A percentile compares a stretch with the other conserved stretches of the same genome.
Conservation (phyloP, 2,113 vertebrate genomes). For the Corythoichthys haematopterus region DNA sequence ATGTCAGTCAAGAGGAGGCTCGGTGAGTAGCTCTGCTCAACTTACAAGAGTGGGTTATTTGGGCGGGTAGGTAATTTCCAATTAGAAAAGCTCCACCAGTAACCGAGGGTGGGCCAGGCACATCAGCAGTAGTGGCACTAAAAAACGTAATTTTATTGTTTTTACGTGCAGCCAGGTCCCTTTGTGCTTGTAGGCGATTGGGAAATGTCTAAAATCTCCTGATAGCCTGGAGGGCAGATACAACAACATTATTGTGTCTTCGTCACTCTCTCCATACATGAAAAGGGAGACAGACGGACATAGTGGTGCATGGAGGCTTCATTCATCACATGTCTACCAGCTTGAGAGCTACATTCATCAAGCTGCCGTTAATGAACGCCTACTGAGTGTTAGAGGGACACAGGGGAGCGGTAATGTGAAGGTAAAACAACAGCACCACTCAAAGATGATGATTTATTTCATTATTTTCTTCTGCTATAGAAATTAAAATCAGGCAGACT, state of each 20-base stretch:
- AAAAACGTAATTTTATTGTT: too few species aligned
- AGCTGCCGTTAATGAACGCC: conserved; percentile 61
- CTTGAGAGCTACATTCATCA: conserved; percentile 61
- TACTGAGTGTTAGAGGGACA: conserved; percentile 49
- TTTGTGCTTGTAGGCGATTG: too few species aligned
- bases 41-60: too few species aligned
- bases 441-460: conserved; percentile 59
- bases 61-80: too few species aligned
- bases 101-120: too few species aligned
- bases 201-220: too few species aligned
- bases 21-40: too few species aligned
- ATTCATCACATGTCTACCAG: conserved; percentile 30
- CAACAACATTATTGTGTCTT: conserved; percentile 25
- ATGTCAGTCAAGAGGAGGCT: too few species aligned
- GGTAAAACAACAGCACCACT: conserved; percentile 44
- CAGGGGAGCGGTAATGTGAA: conserved; percentile 60
- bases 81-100: too few species aligned
- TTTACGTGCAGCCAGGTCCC: too few species aligned
- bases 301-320: conserved; percentile 34
- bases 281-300: conserved; percentile 18
- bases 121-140: too few species aligned
- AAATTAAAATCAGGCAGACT: conserved; percentile 51
- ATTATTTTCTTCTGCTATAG: conserved; percentile 39
- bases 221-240: conserved; percentile 21
- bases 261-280: conserved; percentile 22